Percentiles rank a stretch among this genome's conserved stretches.
These are phyloP conservation scores for Acropternis orthonyx DNA, from an alignment of 2,797 vertebrate genomes.

Conservation along the genomic window DNA sequence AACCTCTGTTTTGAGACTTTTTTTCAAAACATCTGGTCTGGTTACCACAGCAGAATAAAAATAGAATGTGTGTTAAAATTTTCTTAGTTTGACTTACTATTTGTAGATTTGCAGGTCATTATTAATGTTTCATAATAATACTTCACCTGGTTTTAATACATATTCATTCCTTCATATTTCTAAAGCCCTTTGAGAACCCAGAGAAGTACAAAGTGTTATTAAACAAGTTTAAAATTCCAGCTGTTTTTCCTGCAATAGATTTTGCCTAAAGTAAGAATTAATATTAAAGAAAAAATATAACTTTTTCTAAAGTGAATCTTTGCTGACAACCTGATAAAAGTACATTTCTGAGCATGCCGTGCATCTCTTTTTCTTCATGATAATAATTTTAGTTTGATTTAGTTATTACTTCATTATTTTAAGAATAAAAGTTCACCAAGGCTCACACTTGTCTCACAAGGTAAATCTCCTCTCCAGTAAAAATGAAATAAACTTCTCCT, in stretches of 20 bases:
- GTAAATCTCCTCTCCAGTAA: neutral
- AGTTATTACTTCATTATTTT: neutral
- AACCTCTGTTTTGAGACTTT: neutral
- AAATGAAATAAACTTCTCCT: neutral
- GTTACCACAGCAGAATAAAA: neutral
- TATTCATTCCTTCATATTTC: neutral
- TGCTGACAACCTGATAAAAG: neutral
- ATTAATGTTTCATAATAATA: neutral
- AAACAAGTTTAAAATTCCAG: conserved; percentile 34
- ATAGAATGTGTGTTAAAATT: neutral
- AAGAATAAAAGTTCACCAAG: neutral
- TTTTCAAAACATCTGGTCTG: neutral
- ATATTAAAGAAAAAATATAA: neutral
- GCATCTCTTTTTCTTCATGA: neutral
- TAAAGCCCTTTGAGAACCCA: conserved; percentile 7
- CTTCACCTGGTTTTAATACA: conserved; percentile 6
- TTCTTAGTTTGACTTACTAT: neutral
- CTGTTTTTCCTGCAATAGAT: neutral
- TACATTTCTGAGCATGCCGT: neutral
- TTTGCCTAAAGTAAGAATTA: conserved; percentile 34
- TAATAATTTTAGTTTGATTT: neutral
- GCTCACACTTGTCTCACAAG: neutral
- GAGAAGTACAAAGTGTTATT: neutral
- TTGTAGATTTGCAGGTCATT: conserved; percentile 24
- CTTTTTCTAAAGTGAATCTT: neutral